phyloP scores from a whole-genome alignment of 2,888 invertebrate species.

The Timema podura region DNA sequence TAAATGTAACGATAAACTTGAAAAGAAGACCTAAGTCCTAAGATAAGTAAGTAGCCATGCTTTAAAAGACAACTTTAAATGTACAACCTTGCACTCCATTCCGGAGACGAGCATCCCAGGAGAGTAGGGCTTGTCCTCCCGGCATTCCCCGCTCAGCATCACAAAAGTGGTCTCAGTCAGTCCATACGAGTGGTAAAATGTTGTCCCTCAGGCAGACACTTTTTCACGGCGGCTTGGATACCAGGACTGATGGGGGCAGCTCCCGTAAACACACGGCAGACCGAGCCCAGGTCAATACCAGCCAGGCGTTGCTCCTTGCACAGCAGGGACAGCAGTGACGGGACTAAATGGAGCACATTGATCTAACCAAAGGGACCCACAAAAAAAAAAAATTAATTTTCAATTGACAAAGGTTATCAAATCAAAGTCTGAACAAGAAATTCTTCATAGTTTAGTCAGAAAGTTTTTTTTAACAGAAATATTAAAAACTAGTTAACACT shows the following conservation, averaged over 20 bases:
- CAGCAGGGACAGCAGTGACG: constrained; percentile 77
- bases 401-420: too few species aligned
- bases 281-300: constrained; percentile 68
- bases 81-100: constrained; percentile 39
- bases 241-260: constrained; percentile 78
- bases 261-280: constrained; percentile 68
- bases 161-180: constrained; percentile 74
- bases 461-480: too few species aligned
- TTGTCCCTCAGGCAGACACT: constrained; percentile 41
- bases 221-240: constrained; percentile 47
- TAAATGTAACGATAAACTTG: too few species aligned
- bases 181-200: constrained; percentile 70
- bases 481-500: too few species aligned
- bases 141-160: constrained; percentile 47
- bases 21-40: too few species aligned
- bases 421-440: too few species aligned
- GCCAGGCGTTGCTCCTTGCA: constrained; percentile 74
- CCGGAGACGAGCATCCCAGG: constrained; percentile 33
- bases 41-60: too few species aligned
- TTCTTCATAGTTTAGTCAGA: too few species aligned
- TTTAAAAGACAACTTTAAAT: too few species aligned
- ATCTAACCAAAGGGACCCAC: constrained; percentile 55
- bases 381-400: too few species aligned
- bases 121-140: constrained; percentile 34
- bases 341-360: constrained; percentile 68